Conservation (phyloP, 2,888 invertebrate species). For the Mythimna pallens region DNA sequence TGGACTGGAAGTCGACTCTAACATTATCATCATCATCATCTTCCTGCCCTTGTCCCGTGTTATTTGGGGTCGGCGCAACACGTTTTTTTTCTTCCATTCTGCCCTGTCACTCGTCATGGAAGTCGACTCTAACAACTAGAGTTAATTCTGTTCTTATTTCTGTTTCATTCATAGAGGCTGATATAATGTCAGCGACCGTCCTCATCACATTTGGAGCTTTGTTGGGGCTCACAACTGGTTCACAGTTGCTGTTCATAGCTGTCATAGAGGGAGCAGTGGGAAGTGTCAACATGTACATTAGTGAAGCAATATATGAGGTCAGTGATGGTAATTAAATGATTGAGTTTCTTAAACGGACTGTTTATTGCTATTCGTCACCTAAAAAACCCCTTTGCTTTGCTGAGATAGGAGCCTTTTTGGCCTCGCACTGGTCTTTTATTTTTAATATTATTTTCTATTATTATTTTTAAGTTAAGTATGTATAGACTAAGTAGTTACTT, state of each 20-base stretch:
- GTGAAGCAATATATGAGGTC: constrained; percentile 87
- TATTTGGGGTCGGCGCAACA: too few relatives aligned
- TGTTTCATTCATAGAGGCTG: constrained; percentile 92
- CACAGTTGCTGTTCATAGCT: constrained; percentile 95
- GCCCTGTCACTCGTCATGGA: too few relatives aligned
- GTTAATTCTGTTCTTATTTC: background rate
- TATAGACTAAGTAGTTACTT: too few relatives aligned
- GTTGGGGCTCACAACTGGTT: constrained; percentile 94
- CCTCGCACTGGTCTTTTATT: too few relatives aligned
- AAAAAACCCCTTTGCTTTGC: too few relatives aligned
- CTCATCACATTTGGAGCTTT: constrained; percentile 97
- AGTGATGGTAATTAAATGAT: background rate
- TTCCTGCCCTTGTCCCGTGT: too few relatives aligned
- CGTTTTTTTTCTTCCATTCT: too few relatives aligned
- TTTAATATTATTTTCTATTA: too few relatives aligned
- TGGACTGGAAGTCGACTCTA: background rate
- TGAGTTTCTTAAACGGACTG: background rate
- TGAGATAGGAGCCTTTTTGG: too few relatives aligned
- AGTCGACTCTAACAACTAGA: background rate
- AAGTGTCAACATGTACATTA: constrained; percentile 93
- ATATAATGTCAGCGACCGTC: constrained; percentile 96
- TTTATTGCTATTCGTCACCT: background rate
- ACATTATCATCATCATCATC: too few relatives aligned
- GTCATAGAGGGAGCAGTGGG: constrained; percentile 94
- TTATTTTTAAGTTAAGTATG: too few relatives aligned